Base-by-base conservation (phyloP, 2,113 vertebrate genomes). In the Meleagris gallopavo region DNA sequence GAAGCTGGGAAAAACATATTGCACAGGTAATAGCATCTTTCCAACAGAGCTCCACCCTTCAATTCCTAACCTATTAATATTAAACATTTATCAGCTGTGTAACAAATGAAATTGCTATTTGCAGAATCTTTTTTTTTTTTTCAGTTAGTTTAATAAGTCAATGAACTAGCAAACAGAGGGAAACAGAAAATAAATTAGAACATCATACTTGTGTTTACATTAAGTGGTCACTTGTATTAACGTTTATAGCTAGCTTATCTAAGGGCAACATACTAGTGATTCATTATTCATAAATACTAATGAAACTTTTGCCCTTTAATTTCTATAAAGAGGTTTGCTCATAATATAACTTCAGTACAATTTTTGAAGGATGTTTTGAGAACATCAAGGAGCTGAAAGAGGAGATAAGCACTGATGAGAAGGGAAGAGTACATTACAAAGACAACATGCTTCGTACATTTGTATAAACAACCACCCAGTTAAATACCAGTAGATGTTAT, bases 81-180 rank as follows among this genome's bases (percentile, higher is more conserved):
- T 95, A 93, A 94, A 83, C 38, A 69, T 91, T 91, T 89, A 38
- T 81, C 84, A 75, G 43, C 52, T 41, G 36, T 81, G 58, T 66
- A 55, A 85, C 52, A 95, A 95, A 86, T 81, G 66, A 94, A 94
- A 93, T 86, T 75, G 82, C 64, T 96, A 94, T 95, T 97, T 96
- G 82, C 87, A 88, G 86, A 93, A 69, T 20, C 43, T 80, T 77
- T 82, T 72, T 90, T 81, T 76, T 90, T 74, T 83, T 7, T 22
- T 22, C 48, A 85, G 72, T 69, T 90, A 92, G 71, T 88, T 86
- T 86, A 89, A 90, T 86, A 89, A 65, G 78, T 45, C 45, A 88
- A 72, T 83, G 79, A 91, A 96, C 89, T 91, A 94, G 62, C 85
- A 96, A 96, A 91, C 48, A 95, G 48, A 95, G 81, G 34, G 82